Evolutionary conservation across 2,797 vertebrate genomes (phyloP).

Genomic region (Poecilia gillii): DNA sequence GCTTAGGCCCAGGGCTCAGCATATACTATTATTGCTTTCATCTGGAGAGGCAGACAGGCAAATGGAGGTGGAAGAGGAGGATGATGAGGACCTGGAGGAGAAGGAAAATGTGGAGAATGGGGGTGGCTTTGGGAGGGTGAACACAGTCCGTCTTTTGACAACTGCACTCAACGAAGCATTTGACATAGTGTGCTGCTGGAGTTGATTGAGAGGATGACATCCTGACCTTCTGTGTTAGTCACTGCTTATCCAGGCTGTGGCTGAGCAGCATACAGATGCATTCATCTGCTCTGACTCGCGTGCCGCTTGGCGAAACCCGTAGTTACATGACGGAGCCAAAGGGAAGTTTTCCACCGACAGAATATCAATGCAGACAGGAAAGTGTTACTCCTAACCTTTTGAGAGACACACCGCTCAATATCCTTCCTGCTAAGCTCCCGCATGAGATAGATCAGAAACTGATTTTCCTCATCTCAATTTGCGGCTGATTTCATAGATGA

Average conservation of each 20-base stretch:
- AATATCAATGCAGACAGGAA: slow-evolving; percentile 77
- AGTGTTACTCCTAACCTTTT: slow-evolving; percentile 79
- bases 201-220: slow-evolving; percentile 76
- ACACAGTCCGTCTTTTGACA: slow-evolving; percentile 62
- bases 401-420: slow-evolving; percentile 71
- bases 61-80: slow-evolving; percentile 42
- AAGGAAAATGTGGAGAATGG: slow-evolving; percentile 25
- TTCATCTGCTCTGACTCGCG: slow-evolving; percentile 40
- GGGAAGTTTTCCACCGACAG: slow-evolving; percentile 71
- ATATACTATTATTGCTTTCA: slow-evolving; percentile 40
- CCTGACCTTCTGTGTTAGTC: slow-evolving; percentile 67
- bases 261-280: slow-evolving; percentile 67
- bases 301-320: slow-evolving; percentile 35
- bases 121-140: slow-evolving; percentile 21
- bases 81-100: slow-evolving; percentile 31
- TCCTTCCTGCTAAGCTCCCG: slow-evolving; percentile 66
- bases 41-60: slow-evolving; percentile 42
- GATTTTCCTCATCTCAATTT: slow-evolving; percentile 82
- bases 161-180: slow-evolving; percentile 62
- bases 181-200: slow-evolving; percentile 64
- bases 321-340: slow-evolving; percentile 38
- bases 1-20: slow-evolving; percentile 41
- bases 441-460: slow-evolving; percentile 77
- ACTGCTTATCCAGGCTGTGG: slow-evolving; percentile 61
- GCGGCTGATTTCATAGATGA: slow-evolving; percentile 81